Evolutionary conservation across 1,140 invertebrate species (phyloP).

Genomic region (Tetranychus cinnabarinus): DNA sequence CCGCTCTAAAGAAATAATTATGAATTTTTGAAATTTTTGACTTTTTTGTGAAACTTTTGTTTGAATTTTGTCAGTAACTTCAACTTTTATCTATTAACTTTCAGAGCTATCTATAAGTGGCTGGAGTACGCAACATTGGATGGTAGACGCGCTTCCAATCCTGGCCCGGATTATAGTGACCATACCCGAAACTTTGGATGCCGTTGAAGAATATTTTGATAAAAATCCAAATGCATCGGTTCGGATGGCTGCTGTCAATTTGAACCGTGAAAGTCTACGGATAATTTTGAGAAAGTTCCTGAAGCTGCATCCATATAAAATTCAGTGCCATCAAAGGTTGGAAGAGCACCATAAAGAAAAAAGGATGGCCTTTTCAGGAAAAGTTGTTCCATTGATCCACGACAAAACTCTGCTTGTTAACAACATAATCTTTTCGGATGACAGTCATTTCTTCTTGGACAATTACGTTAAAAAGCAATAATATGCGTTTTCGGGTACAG

Average conservation of each 20-base stretch:
- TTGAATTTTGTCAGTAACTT: no score
- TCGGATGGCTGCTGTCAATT: background rate
- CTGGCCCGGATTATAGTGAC: no score
- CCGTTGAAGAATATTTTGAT: no score
- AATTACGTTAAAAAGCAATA: slow-evolving; percentile 11
- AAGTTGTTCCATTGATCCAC: background rate
- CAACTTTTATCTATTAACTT: no score
- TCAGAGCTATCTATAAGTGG: no score
- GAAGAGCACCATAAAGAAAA: background rate
- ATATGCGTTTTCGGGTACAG: slow-evolving; percentile 9
- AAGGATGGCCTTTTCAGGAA: slow-evolving; percentile 1
- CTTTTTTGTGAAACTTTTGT: no score
- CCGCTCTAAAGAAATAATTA: no score
- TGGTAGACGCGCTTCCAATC: no score
- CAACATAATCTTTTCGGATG: background rate
- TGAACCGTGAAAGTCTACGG: background rate
- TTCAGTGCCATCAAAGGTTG: background rate
- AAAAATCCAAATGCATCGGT: background rate
- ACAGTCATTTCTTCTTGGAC: background rate
- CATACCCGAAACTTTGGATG: no score
- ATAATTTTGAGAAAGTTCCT: slow-evolving; percentile 1
- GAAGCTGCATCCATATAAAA: slow-evolving; percentile 3
- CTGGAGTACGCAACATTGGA: no score
- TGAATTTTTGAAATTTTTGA: no score
- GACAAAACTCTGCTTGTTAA: background rate